Base-by-base conservation (phyloP, 2,888 invertebrate species). In the Oegoconia quadripuncta region DNA sequence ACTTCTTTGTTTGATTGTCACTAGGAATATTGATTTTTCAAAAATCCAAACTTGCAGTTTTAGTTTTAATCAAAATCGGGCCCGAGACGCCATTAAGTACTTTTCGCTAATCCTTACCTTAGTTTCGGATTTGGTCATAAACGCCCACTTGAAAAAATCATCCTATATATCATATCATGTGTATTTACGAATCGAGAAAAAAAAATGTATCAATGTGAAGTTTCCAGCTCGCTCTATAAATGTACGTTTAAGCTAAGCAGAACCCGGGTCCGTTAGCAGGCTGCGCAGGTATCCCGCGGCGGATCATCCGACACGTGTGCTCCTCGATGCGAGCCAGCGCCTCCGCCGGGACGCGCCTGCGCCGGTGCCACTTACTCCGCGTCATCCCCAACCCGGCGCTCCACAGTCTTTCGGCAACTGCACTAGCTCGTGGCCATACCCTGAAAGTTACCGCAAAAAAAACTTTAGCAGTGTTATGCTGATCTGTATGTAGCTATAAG, bases 351-450 rank as follows among this genome's bases (percentile, higher is more conserved):
- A 63, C 59, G 2, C 30, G 25, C 11, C 37, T 34, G 12, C 7
- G 17, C 33, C 33, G 9, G 20, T 7, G 11, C 12, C 7, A 27
- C 5, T 1, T 12, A 9, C 7, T 22, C 2, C 2, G 9, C 4
- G 12, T 8, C 15, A 40, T 25, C 22, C 9, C 23, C 5, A 28
- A 29, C 2, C 22, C 37, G 5, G 73, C 36, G 13, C 92, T 92
- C 97, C 97, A 97, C 1, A 97, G 87, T 46, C 93, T 90, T 76
- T 98, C 97, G 0, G 96, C 97, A 0, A 93, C 90, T 0, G 96
- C 96, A 40, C 93, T 91, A 0, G 95, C 94, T 49, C 97, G 88
- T 0, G 97, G 97, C 93, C 97, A 97, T 6, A 95, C 90, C 53
- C 92, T 87, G 51, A 1, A 63, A 46, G 13, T 6, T n/a, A n/a